Percentiles rank a stretch among this genome's conserved stretches.
Conservation (phyloP, 2,888 invertebrate species). For the Gari tellinella region DNA sequence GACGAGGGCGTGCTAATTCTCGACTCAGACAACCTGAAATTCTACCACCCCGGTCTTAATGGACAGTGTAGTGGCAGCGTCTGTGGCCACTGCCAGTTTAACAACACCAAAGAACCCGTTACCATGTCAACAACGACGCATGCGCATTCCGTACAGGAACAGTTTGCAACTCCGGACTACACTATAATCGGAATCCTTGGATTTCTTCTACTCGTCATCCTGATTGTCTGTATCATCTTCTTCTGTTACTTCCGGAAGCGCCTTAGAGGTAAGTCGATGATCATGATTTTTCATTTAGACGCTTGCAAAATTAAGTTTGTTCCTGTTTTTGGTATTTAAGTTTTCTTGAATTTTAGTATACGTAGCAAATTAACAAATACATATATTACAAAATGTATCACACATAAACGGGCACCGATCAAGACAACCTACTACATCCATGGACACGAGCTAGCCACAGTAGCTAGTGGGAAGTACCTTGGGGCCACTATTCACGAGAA, state of each 20-base stretch:
- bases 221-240: conserved; percentile 48
- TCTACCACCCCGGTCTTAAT: conserved; percentile 30
- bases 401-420: too few relatives aligned
- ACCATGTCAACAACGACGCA: conserved; percentile 20
- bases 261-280: conserved; percentile 47
- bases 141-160: conserved; percentile 20
- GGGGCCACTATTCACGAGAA: too few relatives aligned
- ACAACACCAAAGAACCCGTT: conserved; percentile 7
- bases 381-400: too few relatives aligned
- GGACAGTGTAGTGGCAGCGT: conserved; percentile 36
- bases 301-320: background rate
- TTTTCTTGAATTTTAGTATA: background rate
- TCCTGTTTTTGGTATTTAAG: background rate
- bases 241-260: conserved; percentile 54
- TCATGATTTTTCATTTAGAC: background rate
- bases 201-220: conserved; percentile 56
- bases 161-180: conserved; percentile 52
- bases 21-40: conserved; percentile 17
- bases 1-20: conserved; percentile 39
- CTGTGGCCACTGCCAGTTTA: conserved; percentile 47
- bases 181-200: conserved; percentile 60
- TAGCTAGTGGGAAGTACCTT: too few relatives aligned
- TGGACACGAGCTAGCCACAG: too few relatives aligned
- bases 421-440: too few relatives aligned
- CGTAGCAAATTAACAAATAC: too few relatives aligned